A percentile compares a stretch with the other conserved stretches of the same genome.
Evolutionary conservation across 1,140 invertebrate species (phyloP).

Genomic region (Tetragonula clypearis): DNA sequence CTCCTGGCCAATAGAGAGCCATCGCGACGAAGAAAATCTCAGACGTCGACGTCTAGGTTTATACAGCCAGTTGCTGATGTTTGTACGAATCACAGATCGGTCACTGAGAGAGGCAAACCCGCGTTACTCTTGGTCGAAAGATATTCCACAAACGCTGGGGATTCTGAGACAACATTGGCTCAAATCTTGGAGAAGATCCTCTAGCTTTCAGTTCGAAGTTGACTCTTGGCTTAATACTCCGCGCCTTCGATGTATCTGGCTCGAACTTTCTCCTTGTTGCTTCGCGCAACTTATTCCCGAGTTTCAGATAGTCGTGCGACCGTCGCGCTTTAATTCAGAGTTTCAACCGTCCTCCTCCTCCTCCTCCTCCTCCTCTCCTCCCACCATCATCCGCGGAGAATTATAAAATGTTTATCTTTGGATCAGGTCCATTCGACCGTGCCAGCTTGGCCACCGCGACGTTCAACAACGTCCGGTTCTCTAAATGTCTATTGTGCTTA

Average conservation of each 20-base stretch:
- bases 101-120: neutral
- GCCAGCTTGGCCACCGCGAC: neutral
- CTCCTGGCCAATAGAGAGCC: too few species aligned
- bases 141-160: neutral
- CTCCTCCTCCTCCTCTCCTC: neutral
- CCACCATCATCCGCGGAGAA: neutral
- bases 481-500: conserved; percentile 26
- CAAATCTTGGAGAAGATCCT: conserved; percentile 6
- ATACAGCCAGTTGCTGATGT: neutral
- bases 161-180: neutral
- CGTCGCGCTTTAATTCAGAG: neutral
- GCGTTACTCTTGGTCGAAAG: neutral
- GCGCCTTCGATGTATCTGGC: neutral
- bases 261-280: neutral
- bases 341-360: neutral
- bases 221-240: neutral
- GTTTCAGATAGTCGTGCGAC: neutral
- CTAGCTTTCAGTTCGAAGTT: neutral
- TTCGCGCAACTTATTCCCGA: neutral
- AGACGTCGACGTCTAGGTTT: neutral
- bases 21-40: too few species aligned
- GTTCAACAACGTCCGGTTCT: neutral
- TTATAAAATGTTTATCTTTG: conserved; percentile 21
- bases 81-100: neutral
- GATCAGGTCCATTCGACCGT: neutral